Percentiles rank a stretch among this genome's conserved stretches.
phyloP scores from a whole-genome alignment of 2,888 invertebrate genomes.

The Protodeltote pygarga region DNA sequence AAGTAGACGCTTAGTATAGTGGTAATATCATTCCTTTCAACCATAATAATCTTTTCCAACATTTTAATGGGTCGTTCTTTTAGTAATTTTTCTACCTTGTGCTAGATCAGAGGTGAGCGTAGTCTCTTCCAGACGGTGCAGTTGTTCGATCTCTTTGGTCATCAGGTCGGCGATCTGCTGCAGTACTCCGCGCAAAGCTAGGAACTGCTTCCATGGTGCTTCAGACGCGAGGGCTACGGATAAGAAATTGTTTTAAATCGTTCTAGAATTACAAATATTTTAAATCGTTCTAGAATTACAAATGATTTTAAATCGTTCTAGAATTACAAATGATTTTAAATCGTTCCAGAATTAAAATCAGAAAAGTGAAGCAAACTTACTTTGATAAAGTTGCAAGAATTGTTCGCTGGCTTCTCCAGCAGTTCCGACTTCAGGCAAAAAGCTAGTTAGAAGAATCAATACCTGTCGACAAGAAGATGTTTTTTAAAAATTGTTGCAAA shows the following conservation, averaged over 20 bases:
- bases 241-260: background rate
- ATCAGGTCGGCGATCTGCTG: slow-evolving; percentile 94
- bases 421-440: slow-evolving; percentile 93
- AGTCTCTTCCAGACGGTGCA: slow-evolving; percentile 96
- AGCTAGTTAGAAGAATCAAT: slow-evolving; percentile 94
- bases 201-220: slow-evolving; percentile 97
- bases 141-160: slow-evolving; percentile 94
- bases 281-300: too few relatives aligned
- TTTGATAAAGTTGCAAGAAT: slow-evolving; percentile 95
- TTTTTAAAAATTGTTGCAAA: background rate
- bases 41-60: background rate
- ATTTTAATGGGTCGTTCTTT: background rate
- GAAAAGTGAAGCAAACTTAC: slow-evolving; percentile 59
- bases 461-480: slow-evolving; percentile 78
- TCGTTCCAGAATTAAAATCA: background rate
- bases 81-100: too few relatives aligned
- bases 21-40: too few relatives aligned
- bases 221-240: slow-evolving; percentile 90
- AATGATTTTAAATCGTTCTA: too few relatives aligned
- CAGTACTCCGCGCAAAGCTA: slow-evolving; percentile 95
- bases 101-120: slow-evolving; percentile 97
- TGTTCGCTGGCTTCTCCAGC: slow-evolving; percentile 98
- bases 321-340: background rate
- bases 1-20: too few relatives aligned
- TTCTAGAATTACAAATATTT: background rate